Conservation (phyloP, 1,140 invertebrate species). For the Augochlora pura region DNA sequence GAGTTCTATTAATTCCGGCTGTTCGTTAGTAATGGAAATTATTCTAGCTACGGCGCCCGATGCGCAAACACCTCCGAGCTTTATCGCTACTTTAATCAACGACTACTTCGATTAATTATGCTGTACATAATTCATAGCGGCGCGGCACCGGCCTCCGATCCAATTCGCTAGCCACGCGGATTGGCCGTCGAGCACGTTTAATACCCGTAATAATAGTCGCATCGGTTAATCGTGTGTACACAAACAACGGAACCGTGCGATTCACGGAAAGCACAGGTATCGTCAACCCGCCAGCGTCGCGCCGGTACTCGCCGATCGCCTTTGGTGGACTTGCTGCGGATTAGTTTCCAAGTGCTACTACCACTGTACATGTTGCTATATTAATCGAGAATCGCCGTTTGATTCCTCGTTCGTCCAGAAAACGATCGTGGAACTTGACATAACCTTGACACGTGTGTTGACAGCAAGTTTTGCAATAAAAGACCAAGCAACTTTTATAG, state of each 20-base stretch:
- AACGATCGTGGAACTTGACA: too few species aligned
- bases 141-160: constrained; percentile 8
- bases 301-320: neutral
- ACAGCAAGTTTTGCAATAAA: too few species aligned
- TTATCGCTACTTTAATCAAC: constrained; percentile 63
- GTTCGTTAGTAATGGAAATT: constrained; percentile 65
- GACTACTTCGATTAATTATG: constrained; percentile 65
- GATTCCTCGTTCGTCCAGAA: too few species aligned
- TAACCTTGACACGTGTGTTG: too few species aligned
- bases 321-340: neutral
- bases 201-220: constrained; percentile 43
- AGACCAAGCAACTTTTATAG: too few species aligned
- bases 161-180: constrained; percentile 39
- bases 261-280: neutral
- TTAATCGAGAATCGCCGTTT: too few species aligned
- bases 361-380: neutral
- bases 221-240: constrained; percentile 22
- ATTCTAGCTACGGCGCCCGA: constrained; percentile 47
- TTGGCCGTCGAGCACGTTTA: constrained; percentile 44
- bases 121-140: constrained; percentile 62
- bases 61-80: constrained; percentile 56
- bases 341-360: neutral
- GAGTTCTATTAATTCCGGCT: constrained; percentile 61
- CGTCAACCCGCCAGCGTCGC: too few species aligned
- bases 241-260: constrained; percentile 32